Conservation (phyloP, 2,797 vertebrate species). For the Apogon talboti region DNA sequence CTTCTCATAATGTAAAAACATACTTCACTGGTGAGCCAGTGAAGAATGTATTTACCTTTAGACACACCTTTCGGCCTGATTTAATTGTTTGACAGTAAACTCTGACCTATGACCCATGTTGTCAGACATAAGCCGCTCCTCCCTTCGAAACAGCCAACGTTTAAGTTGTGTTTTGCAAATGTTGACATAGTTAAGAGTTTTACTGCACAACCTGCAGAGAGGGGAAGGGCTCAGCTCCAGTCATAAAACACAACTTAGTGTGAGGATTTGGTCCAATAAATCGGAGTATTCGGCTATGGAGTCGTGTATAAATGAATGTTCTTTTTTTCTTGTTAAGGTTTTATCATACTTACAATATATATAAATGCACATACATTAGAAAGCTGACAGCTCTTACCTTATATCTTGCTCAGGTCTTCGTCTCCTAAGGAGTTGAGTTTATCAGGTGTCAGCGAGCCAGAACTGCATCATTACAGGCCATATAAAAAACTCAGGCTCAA, state of each 20-base stretch:
- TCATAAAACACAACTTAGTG: conserved; percentile 40
- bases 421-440: conserved; percentile 34
- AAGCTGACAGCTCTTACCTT: neutral
- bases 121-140: conserved; percentile 28
- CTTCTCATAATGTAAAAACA: neutral
- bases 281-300: conserved; percentile 5
- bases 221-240: conserved; percentile 24
- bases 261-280: conserved; percentile 8
- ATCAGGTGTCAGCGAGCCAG: conserved; percentile 56
- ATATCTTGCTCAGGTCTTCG: neutral
- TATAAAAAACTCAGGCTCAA: conserved; percentile 41
- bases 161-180: conserved; percentile 52
- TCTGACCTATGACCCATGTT: conserved; percentile 6
- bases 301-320: neutral
- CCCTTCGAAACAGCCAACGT: conserved; percentile 28
- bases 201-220: conserved; percentile 33
- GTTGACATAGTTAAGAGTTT: conserved; percentile 57
- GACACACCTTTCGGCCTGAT: neutral
- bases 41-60: neutral
- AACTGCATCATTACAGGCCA: conserved; percentile 21
- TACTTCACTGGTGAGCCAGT: neutral
- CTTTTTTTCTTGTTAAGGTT: no score
- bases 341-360: no score
- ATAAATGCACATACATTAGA: neutral
- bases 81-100: conserved; percentile 9